These are phyloP conservation scores for Silurus glanis DNA, from an alignment of 2,113 vertebrate genomes.

Conservation along the genomic window DNA sequence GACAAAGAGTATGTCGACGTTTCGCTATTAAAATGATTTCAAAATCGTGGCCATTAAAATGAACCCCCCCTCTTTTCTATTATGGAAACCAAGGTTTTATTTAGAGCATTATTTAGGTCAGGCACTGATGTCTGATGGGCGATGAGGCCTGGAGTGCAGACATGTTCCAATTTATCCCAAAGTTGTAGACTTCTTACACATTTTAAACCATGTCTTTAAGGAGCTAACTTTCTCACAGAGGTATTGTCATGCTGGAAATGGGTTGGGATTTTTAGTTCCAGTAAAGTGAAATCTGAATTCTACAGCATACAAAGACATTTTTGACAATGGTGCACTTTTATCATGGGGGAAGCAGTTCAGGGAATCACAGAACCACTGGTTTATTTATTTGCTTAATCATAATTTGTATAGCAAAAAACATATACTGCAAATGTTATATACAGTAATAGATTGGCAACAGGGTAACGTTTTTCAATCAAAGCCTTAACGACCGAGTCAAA, in stretches of 20 bases:
- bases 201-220: background rate
- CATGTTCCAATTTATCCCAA: background rate
- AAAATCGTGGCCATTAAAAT: background rate
- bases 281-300: background rate
- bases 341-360: background rate
- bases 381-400: background rate
- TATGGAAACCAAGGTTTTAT: background rate
- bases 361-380: background rate
- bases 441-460: background rate
- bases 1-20: background rate
- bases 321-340: background rate
- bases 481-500: background rate
- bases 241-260: background rate
- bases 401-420: background rate
- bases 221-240: background rate
- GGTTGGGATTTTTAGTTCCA: background rate
- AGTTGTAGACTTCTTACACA: background rate
- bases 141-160: background rate
- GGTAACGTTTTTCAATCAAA: background rate
- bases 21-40: background rate
- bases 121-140: background rate
- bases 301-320: background rate
- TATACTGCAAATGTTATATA: background rate
- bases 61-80: background rate
- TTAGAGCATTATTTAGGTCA: background rate